Evolutionary conservation across 2,797 vertebrate species (phyloP), one percentile per base, ranked within the genome.

Genomic region (Acrocephalus scirpaceus): DNA sequence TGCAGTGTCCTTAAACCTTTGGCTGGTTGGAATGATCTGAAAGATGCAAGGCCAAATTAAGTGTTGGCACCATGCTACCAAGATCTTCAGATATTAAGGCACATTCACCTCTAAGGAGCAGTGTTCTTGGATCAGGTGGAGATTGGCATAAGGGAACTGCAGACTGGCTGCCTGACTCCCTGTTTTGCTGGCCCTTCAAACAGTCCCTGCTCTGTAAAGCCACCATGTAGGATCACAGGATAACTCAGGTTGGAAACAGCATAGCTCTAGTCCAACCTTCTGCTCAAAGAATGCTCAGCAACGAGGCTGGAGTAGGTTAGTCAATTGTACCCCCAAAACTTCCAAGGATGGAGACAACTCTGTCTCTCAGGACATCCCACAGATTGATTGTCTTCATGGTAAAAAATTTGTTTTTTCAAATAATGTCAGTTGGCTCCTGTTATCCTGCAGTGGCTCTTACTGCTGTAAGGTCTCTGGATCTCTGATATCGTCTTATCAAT

Each of bases 281-380:
- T 82, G 45, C 27, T 53, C 34, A 34, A 92, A 86, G 30, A 10
- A 53, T 17, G 8, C 17, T 88, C 76, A 81, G 22, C 0, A 4
- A 22, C 45, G 67, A 82, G 12, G 9, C 8, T 79, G 56, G 18
- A 92, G 26, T 5, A 76, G 16, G 11, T 30, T 79, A 15, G 19
- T 60, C 7, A 1, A 3, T 5, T 44, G 7, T 1, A 0, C 40
- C 29, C 10, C 29, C 13, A 42, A 79, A 82, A 51, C 3, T 76
- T 91, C 16, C 34, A 54, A 48, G 32, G 26, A 67, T 19, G 29
- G 14, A 13, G 7, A 18, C 48, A 76, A 13, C 8, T 70, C 51
- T 30, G 1, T 40, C 29, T 54, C 71, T 50, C 0, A 9, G 51
- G 16, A 5, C 1, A 32, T 53, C 38, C 34, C 13, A 22, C 16